Evolutionary conservation across 2,797 vertebrate species (phyloP).

Genomic region (Amniataba percoides): DNA sequence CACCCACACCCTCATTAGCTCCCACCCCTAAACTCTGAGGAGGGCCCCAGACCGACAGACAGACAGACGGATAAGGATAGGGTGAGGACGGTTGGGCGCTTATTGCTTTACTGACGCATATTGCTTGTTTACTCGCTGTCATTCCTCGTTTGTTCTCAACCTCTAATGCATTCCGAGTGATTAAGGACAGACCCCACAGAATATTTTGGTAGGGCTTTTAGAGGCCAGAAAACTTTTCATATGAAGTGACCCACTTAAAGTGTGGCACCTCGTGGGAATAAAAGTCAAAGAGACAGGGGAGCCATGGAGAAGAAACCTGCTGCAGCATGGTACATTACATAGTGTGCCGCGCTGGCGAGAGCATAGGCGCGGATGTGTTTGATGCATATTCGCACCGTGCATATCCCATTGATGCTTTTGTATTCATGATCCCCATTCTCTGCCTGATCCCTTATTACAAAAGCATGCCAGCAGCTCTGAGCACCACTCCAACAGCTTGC

Average conservation of each 20-base stretch:
- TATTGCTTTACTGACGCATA: conserved; percentile 83
- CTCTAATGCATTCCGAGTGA: conserved; percentile 64
- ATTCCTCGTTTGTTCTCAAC: conserved; percentile 58
- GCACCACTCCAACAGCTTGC: conserved; percentile 59
- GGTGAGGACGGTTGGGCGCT: conserved; percentile 46
- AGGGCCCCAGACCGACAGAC: conserved; percentile 17
- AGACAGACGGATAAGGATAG: conserved; percentile 39
- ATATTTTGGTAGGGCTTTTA: conserved; percentile 55
- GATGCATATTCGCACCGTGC: conserved; percentile 70
- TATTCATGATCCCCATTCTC: conserved; percentile 74
- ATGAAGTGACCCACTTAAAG: conserved; percentile 69
- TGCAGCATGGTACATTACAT: conserved; percentile 41
- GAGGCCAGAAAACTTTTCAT: conserved; percentile 58
- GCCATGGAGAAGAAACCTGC: conserved; percentile 42
- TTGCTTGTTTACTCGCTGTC: conserved; percentile 79
- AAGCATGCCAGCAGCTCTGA: conserved; percentile 65
- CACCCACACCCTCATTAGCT: conserved; percentile 34
- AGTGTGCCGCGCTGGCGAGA: conserved; percentile 30
- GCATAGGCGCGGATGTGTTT: conserved; percentile 61
- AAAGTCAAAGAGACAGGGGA: conserved; percentile 52
- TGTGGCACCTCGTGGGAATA: conserved; percentile 44
- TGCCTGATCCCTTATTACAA: conserved; percentile 69
- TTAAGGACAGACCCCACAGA: conserved; percentile 60
- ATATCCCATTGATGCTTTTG: conserved; percentile 73
- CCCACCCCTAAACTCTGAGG: conserved; percentile 33